Base-by-base conservation (phyloP, 2,797 vertebrate species). In the Sus cebifrons region DNA sequence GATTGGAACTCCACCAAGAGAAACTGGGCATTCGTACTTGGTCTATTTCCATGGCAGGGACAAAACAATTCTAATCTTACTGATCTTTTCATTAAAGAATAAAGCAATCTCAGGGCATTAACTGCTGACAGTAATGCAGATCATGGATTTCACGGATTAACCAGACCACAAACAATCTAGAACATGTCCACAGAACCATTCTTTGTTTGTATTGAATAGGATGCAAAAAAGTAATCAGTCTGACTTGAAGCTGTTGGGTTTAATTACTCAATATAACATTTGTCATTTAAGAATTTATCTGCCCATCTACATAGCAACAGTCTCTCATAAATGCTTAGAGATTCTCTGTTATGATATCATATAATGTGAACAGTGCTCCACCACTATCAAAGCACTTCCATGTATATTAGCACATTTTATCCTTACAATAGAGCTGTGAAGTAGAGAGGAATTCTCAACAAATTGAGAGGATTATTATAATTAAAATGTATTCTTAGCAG, bases 1-100 rank as follows among this genome's bases (percentile, higher is more conserved):
- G 85, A 78, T 86, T 97, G 97, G 98, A 97, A 94, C 36, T 92
- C 92, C 58, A 97, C 97, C 96, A 97, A 97, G 87, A 95, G 94
- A 98, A 98, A 98, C 96, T 97, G 91, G 96, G 95, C 94, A 98
- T 84, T 97, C 32, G 21, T 74, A 86, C 95, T 93, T 79, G 17
- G 91, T 83, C 92, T 96, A 91, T 98, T 97, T 97, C 96, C 96
- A 97, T 91, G 97, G 90, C 56, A 82, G 83, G 87, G 60, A 79
- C 96, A 96, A 97, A 97, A 94, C 96, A 96, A 96, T 97, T 75
- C 95, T 97, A 97, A 98, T 97, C 97, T 97, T 86, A 86, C 93
- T 96, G 89, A 97, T 98, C 97, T 97, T 96, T 97, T 97, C 95
- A 96, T 96, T 97, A 97, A 95, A 96, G 92, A 97, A 98, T 95